These are phyloP conservation scores for Epirrhoe tristata DNA, from an alignment of 2,888 invertebrate genomes.

Conservation along the genomic window DNA sequence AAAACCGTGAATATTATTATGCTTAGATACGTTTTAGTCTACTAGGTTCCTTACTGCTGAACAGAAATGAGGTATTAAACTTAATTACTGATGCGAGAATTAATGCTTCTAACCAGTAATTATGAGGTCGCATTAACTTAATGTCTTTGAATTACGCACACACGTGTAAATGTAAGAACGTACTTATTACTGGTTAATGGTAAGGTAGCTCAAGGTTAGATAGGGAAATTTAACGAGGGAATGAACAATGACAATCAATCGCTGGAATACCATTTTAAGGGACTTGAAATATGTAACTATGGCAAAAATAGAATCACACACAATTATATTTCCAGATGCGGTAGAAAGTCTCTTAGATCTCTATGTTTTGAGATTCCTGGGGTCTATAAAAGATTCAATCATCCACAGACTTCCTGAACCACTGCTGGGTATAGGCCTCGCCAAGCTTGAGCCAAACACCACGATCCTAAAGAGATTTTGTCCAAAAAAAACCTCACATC, in stretches of 20 bases:
- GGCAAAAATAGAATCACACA: too few species aligned
- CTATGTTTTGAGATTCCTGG: too few species aligned
- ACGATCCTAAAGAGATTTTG: too few species aligned
- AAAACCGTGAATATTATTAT: too few species aligned
- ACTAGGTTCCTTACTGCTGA: slow-evolving; percentile 55
- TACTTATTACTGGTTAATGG: slow-evolving; percentile 27
- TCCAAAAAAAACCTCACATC: too few species aligned
- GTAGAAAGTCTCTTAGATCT: too few species aligned
- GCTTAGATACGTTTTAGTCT: not conserved
- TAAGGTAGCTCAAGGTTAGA: slow-evolving; percentile 28
- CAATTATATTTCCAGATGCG: too few species aligned
- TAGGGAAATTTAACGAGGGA: slow-evolving; percentile 23
- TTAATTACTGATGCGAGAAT: slow-evolving; percentile 84
- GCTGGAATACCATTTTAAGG: not conserved
- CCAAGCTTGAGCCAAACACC: too few species aligned
- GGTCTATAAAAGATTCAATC: too few species aligned
- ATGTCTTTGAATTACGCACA: slow-evolving; percentile 77
- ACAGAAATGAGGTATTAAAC: slow-evolving; percentile 82
- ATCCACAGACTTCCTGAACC: too few species aligned
- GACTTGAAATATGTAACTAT: not conserved
- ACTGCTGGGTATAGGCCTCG: too few species aligned
- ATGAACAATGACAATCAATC: slow-evolving; percentile 4
- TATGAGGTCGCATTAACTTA: slow-evolving; percentile 84
- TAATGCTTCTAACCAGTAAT: slow-evolving; percentile 82
- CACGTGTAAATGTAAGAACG: slow-evolving; percentile 41